phyloP scores from a whole-genome alignment of 2,888 invertebrate species.

The Sinohyriopsis cumingii region DNA sequence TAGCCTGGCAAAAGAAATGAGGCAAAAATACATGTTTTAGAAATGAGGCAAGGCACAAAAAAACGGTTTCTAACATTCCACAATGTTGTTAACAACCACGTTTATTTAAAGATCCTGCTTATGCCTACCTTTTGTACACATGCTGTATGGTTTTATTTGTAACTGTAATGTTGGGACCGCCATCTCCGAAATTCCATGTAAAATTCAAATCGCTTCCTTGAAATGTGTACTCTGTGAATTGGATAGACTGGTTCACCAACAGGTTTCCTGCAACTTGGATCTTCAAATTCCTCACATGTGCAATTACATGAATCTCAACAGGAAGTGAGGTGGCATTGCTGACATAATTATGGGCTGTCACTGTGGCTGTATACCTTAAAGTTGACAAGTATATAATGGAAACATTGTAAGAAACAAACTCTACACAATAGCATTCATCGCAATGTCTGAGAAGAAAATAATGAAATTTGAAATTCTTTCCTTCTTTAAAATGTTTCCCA shows the following conservation, averaged over 20 bases:
- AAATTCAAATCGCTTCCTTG: constrained; percentile 64
- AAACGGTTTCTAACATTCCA: too few relatives aligned
- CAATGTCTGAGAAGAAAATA: neutral
- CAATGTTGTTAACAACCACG: too few relatives aligned
- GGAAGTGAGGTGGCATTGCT: constrained; percentile 55
- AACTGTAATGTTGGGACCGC: constrained; percentile 22
- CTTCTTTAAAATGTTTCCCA: too few relatives aligned
- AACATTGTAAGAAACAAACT: neutral
- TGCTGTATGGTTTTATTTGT: constrained; percentile 27
- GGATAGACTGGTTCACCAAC: constrained; percentile 48
- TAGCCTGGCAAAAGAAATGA: too few relatives aligned
- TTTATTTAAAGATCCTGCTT: neutral
- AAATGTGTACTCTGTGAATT: constrained; percentile 54
- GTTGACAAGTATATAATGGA: neutral
- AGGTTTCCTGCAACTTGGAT: constrained; percentile 32
- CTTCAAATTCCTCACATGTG: constrained; percentile 36
- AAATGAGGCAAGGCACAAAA: too few relatives aligned
- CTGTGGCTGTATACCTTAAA: constrained; percentile 57
- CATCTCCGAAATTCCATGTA: constrained; percentile 70
- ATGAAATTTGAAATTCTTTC: too few relatives aligned
- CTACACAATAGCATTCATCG: neutral
- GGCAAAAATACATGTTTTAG: too few relatives aligned
- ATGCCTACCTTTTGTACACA: constrained; percentile 47
- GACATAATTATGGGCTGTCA: constrained; percentile 59
- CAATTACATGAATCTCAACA: constrained; percentile 53